Evolutionary conservation across 1,140 invertebrate species (phyloP).

Genomic region (Marisa cornuarietis): DNA sequence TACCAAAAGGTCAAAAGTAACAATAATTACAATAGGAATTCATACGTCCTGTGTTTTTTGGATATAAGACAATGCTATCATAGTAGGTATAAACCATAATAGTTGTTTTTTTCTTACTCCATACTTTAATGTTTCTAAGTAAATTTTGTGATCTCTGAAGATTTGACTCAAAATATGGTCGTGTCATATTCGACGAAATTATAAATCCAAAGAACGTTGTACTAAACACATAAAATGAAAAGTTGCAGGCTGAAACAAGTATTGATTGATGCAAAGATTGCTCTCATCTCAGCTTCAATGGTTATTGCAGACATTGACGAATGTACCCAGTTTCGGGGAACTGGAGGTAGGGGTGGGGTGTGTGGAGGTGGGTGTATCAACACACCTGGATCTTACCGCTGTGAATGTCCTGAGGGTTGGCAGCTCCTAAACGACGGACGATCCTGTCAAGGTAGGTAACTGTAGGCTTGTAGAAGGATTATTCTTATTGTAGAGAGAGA

Average conservation of each 20-base stretch:
- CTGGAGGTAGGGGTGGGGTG: slow-evolving; percentile 67
- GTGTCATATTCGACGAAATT: too few species aligned
- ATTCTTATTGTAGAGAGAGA: too few species aligned
- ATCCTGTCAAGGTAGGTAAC: slow-evolving; percentile 55
- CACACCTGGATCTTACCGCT: slow-evolving; percentile 85
- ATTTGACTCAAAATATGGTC: too few species aligned
- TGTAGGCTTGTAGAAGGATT: background rate
- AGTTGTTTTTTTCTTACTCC: too few species aligned
- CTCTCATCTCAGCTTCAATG: background rate
- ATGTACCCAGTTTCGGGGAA: slow-evolving; percentile 73
- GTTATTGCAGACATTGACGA: slow-evolving; percentile 82
- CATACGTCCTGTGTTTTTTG: background rate
- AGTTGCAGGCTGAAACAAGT: too few species aligned
- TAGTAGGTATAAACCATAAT: too few species aligned
- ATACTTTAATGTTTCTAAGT: too few species aligned
- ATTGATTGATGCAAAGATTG: too few species aligned
- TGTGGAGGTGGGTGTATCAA: slow-evolving; percentile 73
- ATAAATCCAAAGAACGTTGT: too few species aligned
- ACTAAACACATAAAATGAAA: background rate
- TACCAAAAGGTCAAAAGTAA: background rate
- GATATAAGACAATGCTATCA: too few species aligned
- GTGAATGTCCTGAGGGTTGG: slow-evolving; percentile 87
- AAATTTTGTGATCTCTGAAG: too few species aligned
- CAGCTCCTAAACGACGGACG: slow-evolving; percentile 53
- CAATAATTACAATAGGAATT: slow-evolving; percentile 1